Base-by-base conservation (phyloP, 2,888 invertebrate genomes). In the Brachyptera risi region DNA sequence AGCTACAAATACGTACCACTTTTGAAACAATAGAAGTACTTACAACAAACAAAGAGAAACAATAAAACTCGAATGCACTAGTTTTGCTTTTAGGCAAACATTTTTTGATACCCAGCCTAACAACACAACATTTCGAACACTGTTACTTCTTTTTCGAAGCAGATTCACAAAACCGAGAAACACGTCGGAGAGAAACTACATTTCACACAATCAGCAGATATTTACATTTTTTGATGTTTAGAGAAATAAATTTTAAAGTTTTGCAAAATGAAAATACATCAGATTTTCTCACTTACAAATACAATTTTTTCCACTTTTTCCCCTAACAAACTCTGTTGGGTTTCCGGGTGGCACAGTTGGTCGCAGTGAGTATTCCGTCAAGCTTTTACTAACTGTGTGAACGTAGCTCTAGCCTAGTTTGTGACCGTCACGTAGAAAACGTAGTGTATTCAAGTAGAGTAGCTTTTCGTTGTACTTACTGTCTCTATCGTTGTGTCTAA, bases 281-380 rank as follows among this genome's bases (percentile, higher is more conserved):
- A 56, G 44, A 60, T 63, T 63, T 65, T 66, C 63, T 64, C 66
- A 66, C 65, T 66, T 65, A 74, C 74, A 75, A 75, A 75, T 76
- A 74, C 67, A 67, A 70, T 70, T 80, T 79, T 79, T 79, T 79
- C 79, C 78, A 78, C 62, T 67, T 74, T 77, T 74, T 81, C 81
- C 81, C 82, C 80, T 82, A 81, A 82, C 82, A 83, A 60, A 62
- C 83, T n/a, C n/a, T 84, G 81, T 80, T 83, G 83, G 83, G 82
- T 82, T 81, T 78, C 83, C 80, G 81, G 78, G 83, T 83, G 78
- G 78, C 78, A 80, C 84, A 84, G 84, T 80, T 74, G 76, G 80
- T 75, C 82, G 81, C 82, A 83, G 85, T 85, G 83, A 85, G 85
- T 85, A 85, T 80, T 63, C 49, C 60, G 60, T 51, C 40, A 60